Evolutionary conservation across 2,113 vertebrate species (phyloP), one percentile per base, ranked within the genome.

Genomic region (Eulemur macaco): DNA sequence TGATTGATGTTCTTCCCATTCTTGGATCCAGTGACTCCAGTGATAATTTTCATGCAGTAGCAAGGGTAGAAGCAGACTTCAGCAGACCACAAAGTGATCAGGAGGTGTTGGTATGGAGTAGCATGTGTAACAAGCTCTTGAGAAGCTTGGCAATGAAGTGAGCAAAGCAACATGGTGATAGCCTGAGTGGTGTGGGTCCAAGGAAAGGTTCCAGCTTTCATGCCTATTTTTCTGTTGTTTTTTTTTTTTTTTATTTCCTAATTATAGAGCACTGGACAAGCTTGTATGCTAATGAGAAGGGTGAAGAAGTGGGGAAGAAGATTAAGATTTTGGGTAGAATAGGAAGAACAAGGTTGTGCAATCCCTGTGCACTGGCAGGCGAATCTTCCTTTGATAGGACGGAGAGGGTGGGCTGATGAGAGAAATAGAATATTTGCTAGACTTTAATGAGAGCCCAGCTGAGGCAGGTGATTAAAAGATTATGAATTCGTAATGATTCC

Each of bases 401-500:
- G 42, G 64, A 12, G 17, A 45, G 27, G 68, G 13, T 20, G 25
- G 37, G 34, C 29, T 66, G 80, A 86, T 1, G 10, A 87, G 63
- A 83, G 81, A 78, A 77, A 47, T 4, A 37, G 42, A 80, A 84
- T 58, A n/a, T 69, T 87, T 83, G 42, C 37, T 87, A 74, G 50
- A 64, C 37, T n/a, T 85, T 87, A 86, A 81, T 77, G 74, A 89
- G 21, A 87, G n/a, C 63, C 39, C 37, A 93, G 69, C 31, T 68
- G 76, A 96, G 50, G 37, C 47, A 63, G 50, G 23, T 87, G 69
- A 90, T 86, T 86, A 74, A 84, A 96, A 83, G 73, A 91, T 63
- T 78, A 94, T 92, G n/a, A 90, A 93, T 84, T 87, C 63, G 63
- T 94, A 86, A 60, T 93, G 86, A 84, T 78, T 58, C 52, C 83